Evolutionary conservation across 2,113 vertebrate genomes (phyloP).

Genomic region (Melozone crissalis): DNA sequence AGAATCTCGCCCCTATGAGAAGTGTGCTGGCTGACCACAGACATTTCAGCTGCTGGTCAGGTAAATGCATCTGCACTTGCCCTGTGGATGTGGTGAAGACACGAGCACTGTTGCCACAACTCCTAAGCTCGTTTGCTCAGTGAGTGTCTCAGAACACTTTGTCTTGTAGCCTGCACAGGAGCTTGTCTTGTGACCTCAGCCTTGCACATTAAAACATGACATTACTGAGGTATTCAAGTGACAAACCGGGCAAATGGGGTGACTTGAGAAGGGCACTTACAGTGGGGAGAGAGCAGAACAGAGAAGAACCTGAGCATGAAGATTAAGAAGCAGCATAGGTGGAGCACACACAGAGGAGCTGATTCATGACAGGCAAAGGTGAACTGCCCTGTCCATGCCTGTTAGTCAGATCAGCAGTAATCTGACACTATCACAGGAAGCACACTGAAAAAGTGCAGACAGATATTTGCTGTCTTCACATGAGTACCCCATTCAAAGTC

Average conservation of each 20-base stretch:
- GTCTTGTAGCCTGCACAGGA: not conserved
- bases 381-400: not conserved
- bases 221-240: rapidly evolving
- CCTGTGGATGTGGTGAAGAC: not conserved
- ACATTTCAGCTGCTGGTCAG: not conserved
- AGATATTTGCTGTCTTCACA: not conserved
- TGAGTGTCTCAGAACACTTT: not conserved
- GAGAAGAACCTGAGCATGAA: not conserved
- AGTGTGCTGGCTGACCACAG: not conserved
- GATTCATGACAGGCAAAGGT: not conserved
- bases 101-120: not conserved
- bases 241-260: not conserved
- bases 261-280: not conserved
- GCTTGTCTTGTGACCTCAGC: not conserved
- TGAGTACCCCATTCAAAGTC: not conserved
- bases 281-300: not conserved
- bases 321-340: not conserved
- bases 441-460: not conserved
- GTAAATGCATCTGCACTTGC: not conserved
- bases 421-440: not conserved
- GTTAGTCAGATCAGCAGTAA: not conserved
- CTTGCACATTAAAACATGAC: not conserved
- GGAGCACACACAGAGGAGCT: not conserved
- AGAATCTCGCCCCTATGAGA: not conserved
- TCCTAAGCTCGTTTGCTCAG: rapidly evolving